Percentiles rank a stretch among this genome's conserved stretches.
Evolutionary conservation across 2,113 vertebrate genomes (phyloP).

Genomic region (Hydrolagus affinis): DNA sequence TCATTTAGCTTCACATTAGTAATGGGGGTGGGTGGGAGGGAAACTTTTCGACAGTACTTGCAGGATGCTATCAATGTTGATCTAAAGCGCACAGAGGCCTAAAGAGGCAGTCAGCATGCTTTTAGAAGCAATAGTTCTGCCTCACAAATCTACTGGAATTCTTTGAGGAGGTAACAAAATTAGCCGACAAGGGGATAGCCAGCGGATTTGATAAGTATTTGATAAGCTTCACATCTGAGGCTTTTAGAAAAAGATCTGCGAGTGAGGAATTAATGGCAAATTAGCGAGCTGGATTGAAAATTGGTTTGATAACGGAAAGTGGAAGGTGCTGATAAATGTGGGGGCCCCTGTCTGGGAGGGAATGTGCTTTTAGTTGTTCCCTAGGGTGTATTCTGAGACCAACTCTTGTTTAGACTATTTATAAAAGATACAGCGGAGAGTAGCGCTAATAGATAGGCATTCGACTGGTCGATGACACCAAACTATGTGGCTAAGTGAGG

Average conservation of each 20-base stretch:
- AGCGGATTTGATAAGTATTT: neutral
- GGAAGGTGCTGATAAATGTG: conserved; percentile 16
- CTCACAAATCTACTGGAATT: neutral
- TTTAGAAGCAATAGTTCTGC: neutral
- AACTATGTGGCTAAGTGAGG: neutral
- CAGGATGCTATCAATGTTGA: neutral
- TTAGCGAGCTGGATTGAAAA: conserved; percentile 26
- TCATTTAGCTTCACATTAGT: neutral
- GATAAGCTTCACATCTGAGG: neutral
- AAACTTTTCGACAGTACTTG: neutral
- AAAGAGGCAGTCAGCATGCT: neutral
- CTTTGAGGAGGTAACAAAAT: neutral
- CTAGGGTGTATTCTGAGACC: neutral
- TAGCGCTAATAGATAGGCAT: neutral
- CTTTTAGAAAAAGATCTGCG: neutral
- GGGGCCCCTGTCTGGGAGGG: neutral
- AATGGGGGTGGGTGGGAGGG: too few relatives aligned
- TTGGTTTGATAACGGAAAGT: conserved; percentile 16
- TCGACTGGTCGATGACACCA: neutral
- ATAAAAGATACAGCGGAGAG: conserved; percentile 8
- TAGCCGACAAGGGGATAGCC: neutral
- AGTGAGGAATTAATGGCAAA: conserved; percentile 24
- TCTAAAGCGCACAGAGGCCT: neutral
- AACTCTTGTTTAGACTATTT: conserved; percentile 8
- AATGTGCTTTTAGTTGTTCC: neutral